Evolutionary conservation across 2,797 vertebrate genomes (phyloP).

Genomic region (Tympanoctomys barrerae): DNA sequence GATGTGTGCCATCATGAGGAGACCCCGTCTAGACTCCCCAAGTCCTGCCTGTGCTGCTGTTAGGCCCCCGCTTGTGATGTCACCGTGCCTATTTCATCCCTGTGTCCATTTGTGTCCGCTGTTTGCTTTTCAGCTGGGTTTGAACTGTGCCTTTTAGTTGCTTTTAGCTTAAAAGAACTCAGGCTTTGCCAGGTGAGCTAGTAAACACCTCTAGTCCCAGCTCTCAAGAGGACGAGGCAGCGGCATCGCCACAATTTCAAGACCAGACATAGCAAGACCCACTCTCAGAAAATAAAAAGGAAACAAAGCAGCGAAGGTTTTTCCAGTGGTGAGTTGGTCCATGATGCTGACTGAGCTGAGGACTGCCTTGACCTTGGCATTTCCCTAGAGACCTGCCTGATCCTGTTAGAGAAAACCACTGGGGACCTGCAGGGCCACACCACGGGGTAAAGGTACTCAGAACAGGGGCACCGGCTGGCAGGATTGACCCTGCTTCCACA

Average conservation of each 20-base stretch:
- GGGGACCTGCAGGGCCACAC: not conserved
- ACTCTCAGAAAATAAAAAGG: not conserved
- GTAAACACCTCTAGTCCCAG: not conserved
- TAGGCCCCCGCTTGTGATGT: accelerated
- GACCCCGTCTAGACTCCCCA: not conserved
- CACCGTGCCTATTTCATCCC: not conserved
- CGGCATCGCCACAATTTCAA: not conserved
- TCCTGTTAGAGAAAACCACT: not conserved
- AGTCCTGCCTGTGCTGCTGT: not conserved
- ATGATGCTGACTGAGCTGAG: not conserved
- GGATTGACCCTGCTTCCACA: accelerated
- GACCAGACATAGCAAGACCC: not conserved
- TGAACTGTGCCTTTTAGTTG: not conserved
- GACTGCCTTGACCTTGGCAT: not conserved
- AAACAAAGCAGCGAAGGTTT: not conserved
- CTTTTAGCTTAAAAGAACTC: conserved; percentile 9
- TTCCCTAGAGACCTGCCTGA: not conserved
- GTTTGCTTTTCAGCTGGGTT: not conserved
- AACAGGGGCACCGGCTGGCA: not conserved
- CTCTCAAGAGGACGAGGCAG: not conserved
- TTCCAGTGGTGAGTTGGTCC: not conserved
- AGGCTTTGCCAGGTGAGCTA: not conserved
- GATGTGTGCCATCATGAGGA: no score
- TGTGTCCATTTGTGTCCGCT: not conserved
- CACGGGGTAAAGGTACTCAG: accelerated